Conservation (phyloP, 1,140 invertebrate genomes). For the Nephila pilipes region DNA sequence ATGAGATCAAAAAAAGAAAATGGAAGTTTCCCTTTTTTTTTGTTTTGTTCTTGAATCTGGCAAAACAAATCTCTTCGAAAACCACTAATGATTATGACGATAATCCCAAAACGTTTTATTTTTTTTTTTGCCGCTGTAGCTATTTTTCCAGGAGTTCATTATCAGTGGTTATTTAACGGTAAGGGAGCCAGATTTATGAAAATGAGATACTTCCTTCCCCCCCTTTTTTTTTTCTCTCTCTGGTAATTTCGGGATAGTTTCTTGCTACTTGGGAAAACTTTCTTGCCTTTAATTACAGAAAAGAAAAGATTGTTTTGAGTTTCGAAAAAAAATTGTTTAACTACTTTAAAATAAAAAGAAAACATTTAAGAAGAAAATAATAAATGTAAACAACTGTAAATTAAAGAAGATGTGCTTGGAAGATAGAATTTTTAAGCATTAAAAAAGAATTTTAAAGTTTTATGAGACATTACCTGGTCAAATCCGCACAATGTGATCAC, state of each 20-base stretch:
- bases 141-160: not conserved
- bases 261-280: too few relatives aligned
- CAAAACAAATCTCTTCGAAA: not conserved
- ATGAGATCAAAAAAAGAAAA: not conserved
- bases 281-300: too few relatives aligned
- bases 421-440: too few relatives aligned
- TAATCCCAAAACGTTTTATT: not conserved
- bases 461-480: not conserved
- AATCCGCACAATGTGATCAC: not conserved
- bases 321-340: too few relatives aligned
- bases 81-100: conserved; percentile 31
- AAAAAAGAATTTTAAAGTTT: too few relatives aligned
- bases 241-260: too few relatives aligned
- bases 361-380: too few relatives aligned
- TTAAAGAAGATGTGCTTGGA: too few relatives aligned
- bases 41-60: not conserved
- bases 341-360: too few relatives aligned
- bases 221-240: not conserved
- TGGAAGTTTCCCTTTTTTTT: not conserved
- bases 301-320: too few relatives aligned
- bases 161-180: conserved; percentile 12
- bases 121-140: not conserved
- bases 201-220: not conserved
- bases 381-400: too few relatives aligned
- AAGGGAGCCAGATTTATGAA: not conserved